Evolutionary conservation across 2,797 vertebrate species (phyloP).

Genomic region (Sebastes minor): DNA sequence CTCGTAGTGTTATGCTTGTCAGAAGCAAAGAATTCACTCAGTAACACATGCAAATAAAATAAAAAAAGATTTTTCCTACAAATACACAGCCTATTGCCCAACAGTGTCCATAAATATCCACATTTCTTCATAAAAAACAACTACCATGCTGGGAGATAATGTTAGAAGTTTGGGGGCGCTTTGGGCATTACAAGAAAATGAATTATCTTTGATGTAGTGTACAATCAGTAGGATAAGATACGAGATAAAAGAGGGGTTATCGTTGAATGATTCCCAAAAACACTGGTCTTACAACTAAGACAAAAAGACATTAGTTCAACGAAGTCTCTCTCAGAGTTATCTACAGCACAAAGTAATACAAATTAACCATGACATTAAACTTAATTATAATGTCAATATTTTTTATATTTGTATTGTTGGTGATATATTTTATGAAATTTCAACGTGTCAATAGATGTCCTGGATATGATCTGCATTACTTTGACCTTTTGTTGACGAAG

Average conservation of each 20-base stretch:
- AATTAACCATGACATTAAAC: not conserved
- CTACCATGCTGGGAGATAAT: not conserved
- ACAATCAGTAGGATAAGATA: not conserved
- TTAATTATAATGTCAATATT: not conserved
- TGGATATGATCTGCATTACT: not conserved
- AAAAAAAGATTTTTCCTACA: not conserved
- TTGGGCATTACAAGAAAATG: not conserved
- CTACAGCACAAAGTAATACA: not conserved
- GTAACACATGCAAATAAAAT: not conserved
- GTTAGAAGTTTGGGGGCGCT: not conserved
- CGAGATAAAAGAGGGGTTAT: not conserved
- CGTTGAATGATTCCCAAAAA: not conserved
- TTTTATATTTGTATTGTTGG: not conserved
- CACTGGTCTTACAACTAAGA: not conserved
- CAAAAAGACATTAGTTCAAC: not conserved
- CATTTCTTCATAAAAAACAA: not conserved
- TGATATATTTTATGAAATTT: not conserved
- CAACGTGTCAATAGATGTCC: not conserved
- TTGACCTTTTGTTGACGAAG: slow-evolving; percentile 36
- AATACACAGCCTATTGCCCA: not conserved
- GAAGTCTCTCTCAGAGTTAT: not conserved
- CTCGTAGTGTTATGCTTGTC: not conserved
- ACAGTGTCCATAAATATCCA: not conserved
- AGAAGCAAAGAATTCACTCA: not conserved
- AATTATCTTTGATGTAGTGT: not conserved